Percentiles rank a stretch among this genome's conserved stretches.
These are phyloP conservation scores for Agrypnus murinus DNA, from an alignment of 2,888 invertebrate genomes.

Conservation along the genomic window DNA sequence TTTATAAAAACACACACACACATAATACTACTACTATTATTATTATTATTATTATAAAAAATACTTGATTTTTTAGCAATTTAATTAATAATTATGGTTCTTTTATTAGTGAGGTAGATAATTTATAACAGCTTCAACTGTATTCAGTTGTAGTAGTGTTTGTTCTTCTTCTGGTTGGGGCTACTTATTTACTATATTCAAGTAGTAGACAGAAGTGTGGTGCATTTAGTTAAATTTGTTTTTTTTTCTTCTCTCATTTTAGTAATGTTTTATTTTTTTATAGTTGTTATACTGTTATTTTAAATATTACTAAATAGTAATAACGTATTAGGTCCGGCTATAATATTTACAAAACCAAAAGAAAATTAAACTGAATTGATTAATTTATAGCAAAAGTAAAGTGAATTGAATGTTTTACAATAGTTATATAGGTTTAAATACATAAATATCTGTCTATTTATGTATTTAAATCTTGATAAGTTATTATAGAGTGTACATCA, in stretches of 20 bases:
- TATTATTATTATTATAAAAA: too few relatives aligned
- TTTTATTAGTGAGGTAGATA: constrained; percentile 12
- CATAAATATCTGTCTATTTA: background rate
- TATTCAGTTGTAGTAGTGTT: background rate
- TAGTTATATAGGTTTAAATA: background rate
- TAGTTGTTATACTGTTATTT: constrained; percentile 21
- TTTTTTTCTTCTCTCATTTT: constrained; percentile 21
- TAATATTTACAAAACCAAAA: too few relatives aligned
- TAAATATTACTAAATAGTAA: background rate
- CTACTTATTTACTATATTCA: constrained; percentile 27
- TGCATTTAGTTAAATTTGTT: constrained; percentile 37
- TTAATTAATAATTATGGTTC: constrained; percentile 12
- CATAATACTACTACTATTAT: too few relatives aligned
- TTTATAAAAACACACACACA: too few relatives aligned
- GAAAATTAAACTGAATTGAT: too few relatives aligned
- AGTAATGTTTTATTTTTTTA: constrained; percentile 15
- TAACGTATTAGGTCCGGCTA: too few relatives aligned
- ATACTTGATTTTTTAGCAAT: constrained; percentile 8
- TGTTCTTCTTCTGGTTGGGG: constrained; percentile 23
- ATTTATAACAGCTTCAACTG: background rate
- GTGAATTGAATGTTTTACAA: too few relatives aligned
- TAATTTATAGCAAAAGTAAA: too few relatives aligned
- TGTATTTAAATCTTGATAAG: background rate
- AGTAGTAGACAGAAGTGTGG: constrained; percentile 12
- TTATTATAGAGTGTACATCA: constrained; percentile 5